Evolutionary conservation across 1,140 invertebrate genomes (phyloP).

Genomic region (Bombus pascuorum): DNA sequence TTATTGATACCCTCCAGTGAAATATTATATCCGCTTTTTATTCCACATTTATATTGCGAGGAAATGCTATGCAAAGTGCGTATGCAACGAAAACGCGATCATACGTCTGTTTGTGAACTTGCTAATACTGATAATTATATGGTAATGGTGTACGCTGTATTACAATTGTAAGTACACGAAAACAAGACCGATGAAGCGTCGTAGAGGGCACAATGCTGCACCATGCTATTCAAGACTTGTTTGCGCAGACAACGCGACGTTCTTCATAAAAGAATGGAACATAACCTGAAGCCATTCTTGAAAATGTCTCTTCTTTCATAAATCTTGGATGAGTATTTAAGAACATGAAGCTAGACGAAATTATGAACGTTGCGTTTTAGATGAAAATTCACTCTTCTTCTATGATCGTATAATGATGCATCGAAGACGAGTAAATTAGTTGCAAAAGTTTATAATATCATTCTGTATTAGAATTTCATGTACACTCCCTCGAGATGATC

Average conservation of each 20-base stretch:
- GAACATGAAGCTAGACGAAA: neutral
- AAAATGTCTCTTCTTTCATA: neutral
- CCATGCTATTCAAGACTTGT: slow-evolving; percentile 41
- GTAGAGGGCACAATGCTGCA: slow-evolving; percentile 58
- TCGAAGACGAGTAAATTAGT: slow-evolving; percentile 7
- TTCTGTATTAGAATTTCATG: neutral
- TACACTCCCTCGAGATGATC: neutral
- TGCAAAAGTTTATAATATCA: neutral
- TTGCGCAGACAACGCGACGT: slow-evolving; percentile 42
- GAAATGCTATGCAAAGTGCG: neutral
- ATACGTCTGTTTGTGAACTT: slow-evolving; percentile 26
- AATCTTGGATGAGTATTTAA: too few species aligned
- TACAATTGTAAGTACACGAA: slow-evolving; percentile 60
- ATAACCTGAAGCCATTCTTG: slow-evolving; percentile 17
- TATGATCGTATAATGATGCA: neutral
- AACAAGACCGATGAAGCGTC: slow-evolving; percentile 62
- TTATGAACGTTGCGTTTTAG: neutral
- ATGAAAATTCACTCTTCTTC: neutral
- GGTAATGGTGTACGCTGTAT: slow-evolving; percentile 63
- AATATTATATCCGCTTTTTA: neutral
- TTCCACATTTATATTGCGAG: neutral
- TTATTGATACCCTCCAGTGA: neutral
- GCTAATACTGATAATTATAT: slow-evolving; percentile 65
- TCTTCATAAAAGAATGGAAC: slow-evolving; percentile 46
- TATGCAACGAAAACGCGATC: neutral